phyloP scores from a whole-genome alignment of 2,113 vertebrate genomes.

The Crotalus horridus region DNA sequence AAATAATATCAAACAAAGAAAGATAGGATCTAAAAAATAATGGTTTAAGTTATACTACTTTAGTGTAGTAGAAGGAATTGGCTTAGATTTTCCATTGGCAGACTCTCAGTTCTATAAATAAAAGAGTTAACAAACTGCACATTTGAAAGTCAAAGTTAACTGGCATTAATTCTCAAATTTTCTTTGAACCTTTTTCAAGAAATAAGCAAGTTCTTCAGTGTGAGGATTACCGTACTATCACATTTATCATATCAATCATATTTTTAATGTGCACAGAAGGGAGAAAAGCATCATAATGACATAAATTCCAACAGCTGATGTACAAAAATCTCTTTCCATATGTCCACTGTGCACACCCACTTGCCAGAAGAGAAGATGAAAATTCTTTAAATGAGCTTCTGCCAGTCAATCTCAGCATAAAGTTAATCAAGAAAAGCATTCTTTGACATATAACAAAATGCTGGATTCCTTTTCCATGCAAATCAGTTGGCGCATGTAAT shows the following conservation, averaged over 20 bases:
- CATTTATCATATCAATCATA: slow-evolving; percentile 26
- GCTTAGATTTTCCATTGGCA: not conserved
- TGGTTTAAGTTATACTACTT: not conserved
- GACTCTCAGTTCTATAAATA: not conserved
- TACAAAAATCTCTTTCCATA: slow-evolving; percentile 48
- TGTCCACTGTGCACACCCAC: slow-evolving; percentile 52
- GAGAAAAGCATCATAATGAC: slow-evolving; percentile 52
- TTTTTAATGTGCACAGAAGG: slow-evolving; percentile 28
- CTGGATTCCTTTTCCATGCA: slow-evolving; percentile 18
- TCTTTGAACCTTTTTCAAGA: not conserved
- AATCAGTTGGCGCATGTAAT: slow-evolving; percentile 56
- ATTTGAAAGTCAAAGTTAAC: slow-evolving; percentile 33
- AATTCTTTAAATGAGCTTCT: slow-evolving; percentile 59
- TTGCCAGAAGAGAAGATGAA: slow-evolving; percentile 56
- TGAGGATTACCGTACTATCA: slow-evolving; percentile 8
- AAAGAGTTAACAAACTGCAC: slow-evolving; percentile 28
- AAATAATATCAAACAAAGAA: not conserved
- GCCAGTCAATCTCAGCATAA: slow-evolving; percentile 56
- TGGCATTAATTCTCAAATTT: slow-evolving; percentile 20
- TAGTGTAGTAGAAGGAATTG: not conserved
- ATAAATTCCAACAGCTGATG: slow-evolving; percentile 47
- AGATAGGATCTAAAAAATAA: not conserved
- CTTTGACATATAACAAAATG: slow-evolving; percentile 54
- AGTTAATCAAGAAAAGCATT: slow-evolving; percentile 61
- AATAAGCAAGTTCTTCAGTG: slow-evolving; percentile 19